Evolutionary conservation across 2,113 vertebrate genomes (phyloP).

Genomic region (Saccopteryx leptura): DNA sequence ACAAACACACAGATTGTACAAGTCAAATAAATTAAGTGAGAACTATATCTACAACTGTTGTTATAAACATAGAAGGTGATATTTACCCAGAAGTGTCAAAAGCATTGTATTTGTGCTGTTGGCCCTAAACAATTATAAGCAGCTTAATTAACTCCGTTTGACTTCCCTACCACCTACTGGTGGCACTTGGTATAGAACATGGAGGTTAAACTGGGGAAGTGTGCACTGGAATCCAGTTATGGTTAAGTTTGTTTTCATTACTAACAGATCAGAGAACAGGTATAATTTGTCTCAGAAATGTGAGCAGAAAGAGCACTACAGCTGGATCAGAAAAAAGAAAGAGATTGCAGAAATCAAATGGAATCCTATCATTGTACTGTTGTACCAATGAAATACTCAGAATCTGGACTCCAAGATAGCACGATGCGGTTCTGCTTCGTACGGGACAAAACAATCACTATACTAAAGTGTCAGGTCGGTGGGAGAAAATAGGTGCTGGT

Average conservation of each 20-base stretch:
- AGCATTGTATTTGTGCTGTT: background rate
- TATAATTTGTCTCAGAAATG: background rate
- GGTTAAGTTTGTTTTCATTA: slow-evolving; percentile 21
- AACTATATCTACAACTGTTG: background rate
- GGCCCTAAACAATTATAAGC: background rate
- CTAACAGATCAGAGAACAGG: slow-evolving; percentile 15
- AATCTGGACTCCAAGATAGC: background rate
- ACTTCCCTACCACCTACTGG: slow-evolving; percentile 46
- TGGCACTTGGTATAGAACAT: slow-evolving; percentile 20
- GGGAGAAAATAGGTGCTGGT: slow-evolving; percentile 57
- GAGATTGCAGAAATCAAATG: background rate
- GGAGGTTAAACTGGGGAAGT: background rate
- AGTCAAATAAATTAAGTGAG: slow-evolving; percentile 9
- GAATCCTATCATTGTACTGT: background rate
- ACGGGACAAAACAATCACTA: slow-evolving; percentile 41
- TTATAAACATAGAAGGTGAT: slow-evolving; percentile 49
- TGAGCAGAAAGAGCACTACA: background rate
- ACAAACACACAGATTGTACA: slow-evolving; percentile 18
- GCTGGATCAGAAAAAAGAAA: background rate
- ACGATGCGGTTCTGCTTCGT: background rate
- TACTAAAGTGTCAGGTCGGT: slow-evolving; percentile 65
- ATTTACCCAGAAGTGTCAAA: slow-evolving; percentile 42
- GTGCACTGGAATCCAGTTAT: background rate
- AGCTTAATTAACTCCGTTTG: background rate
- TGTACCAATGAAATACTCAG: background rate